phyloP scores from a whole-genome alignment of 2,888 invertebrate species.

The Willowsia nigromaculata region DNA sequence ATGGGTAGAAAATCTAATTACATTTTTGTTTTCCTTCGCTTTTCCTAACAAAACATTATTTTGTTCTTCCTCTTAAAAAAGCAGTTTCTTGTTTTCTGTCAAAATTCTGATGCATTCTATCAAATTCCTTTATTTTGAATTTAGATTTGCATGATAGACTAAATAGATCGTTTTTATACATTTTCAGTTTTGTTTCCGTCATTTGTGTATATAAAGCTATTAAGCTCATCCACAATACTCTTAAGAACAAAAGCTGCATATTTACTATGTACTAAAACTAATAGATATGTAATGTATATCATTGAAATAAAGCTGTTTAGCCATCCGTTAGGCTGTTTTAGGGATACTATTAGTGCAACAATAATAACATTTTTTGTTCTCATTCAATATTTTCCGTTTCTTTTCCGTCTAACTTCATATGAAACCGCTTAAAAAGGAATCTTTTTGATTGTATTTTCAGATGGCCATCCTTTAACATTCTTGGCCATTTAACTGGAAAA shows the following conservation, averaged over 20 bases:
- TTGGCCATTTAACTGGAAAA: conserved; percentile 66
- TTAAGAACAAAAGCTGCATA: neutral
- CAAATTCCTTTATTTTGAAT: too few species aligned
- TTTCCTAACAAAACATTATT: neutral
- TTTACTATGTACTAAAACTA: neutral
- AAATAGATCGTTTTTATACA: neutral
- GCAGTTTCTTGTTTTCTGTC: neutral
- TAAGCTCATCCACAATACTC: neutral
- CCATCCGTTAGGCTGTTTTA: neutral
- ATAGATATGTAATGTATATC: neutral
- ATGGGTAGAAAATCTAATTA: conserved; percentile 33
- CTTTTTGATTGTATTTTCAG: conserved; percentile 25
- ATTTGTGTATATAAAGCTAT: conserved; percentile 10
- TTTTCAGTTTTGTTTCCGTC: neutral
- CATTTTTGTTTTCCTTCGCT: conserved; percentile 21
- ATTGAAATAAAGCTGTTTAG: neutral
- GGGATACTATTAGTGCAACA: neutral
- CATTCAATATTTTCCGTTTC: neutral
- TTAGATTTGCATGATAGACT: too few species aligned
- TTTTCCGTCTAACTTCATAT: neutral
- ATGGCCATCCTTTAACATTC: conserved; percentile 44
- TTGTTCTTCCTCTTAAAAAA: neutral
- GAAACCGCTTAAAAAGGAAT: conserved; percentile 4
- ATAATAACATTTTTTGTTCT: neutral
- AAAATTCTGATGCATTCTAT: neutral